Base-by-base conservation (phyloP, 1,140 invertebrate genomes). In the Wiebesia pumilae region DNA sequence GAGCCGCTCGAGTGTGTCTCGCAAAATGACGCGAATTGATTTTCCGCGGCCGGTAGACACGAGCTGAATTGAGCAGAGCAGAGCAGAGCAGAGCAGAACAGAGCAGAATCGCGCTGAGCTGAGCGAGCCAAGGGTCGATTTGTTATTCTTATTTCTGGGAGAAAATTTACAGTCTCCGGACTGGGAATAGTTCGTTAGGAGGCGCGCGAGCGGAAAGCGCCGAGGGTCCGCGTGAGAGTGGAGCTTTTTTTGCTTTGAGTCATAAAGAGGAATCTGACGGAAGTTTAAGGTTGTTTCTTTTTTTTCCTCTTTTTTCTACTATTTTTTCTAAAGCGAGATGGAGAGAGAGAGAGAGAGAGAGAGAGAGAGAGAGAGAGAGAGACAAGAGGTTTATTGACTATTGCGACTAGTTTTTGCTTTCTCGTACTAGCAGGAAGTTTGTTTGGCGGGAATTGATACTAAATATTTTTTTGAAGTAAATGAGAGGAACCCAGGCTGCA, bases 11-110 rank as follows among this genome's bases (percentile, higher is more conserved):
- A 84, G 73, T 77, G 75, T 81, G 65, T 84, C 77, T 82, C 81
- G 87, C 58, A 47, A 77, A 67, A 47, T 35, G 30, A 35, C 62
- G 80, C 81, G 77, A 82, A 84, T 87, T 73, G 81, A 87, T 85
- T 81, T 83, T 82, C 51, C 54, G 71, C 81, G 35, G 33, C 9
- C 67, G n/a, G 27, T 27, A 35, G 9, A 19, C 51, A 7, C 43
- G 43, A 47, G n/a, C n/a, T n/a, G n/a, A n/a, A n/a, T n/a, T n/a
- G n/a, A n/a, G n/a, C n/a, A n/a, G n/a, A n/a, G 43, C n/a, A n/a
- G n/a, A n/a, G 43, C 43, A 12, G 12, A 12, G 4, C 43, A n/a
- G 43, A 47, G 4, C 4, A 47, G 43, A 12, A 47, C 43, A 12
- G 43, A 4, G 43, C 43, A 12, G 43, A 47, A n/a, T n/a, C n/a